Evolutionary conservation across 2,888 invertebrate species (phyloP).

Genomic region (Polyommatus icarus): DNA sequence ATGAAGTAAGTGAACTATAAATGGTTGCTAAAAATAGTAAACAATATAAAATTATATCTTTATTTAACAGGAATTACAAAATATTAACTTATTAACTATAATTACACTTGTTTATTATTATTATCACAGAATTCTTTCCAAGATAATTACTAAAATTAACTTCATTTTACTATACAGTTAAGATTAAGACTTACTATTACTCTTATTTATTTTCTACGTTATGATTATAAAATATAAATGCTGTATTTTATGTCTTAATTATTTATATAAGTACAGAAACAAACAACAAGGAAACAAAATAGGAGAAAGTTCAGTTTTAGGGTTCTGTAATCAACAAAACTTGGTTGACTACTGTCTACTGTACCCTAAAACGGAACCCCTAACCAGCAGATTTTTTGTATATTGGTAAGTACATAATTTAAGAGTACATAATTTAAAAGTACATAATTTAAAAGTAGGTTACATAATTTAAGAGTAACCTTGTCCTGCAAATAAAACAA

Average conservation of each 20-base stretch:
- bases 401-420: too few species aligned
- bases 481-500: too few species aligned
- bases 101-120: constrained; percentile 6
- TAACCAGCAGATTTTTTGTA: too few species aligned
- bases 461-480: too few species aligned
- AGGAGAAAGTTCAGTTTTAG: too few species aligned
- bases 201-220: background rate
- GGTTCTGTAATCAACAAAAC: too few species aligned
- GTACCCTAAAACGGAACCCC: too few species aligned
- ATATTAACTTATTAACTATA: background rate
- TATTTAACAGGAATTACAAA: background rate
- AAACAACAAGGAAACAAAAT: background rate
- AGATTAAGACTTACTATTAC: background rate
- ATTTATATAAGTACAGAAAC: background rate
- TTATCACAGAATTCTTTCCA: constrained; percentile 21
- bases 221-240: background rate
- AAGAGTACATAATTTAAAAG: too few species aligned
- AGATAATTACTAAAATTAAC: background rate
- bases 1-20: background rate
- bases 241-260: background rate
- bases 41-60: background rate
- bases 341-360: too few species aligned
- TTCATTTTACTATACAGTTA: background rate
- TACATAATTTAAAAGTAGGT: too few species aligned
- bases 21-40: background rate